phyloP scores from a whole-genome alignment of 1,140 invertebrate species.

The Matsumurasca onukii region DNA sequence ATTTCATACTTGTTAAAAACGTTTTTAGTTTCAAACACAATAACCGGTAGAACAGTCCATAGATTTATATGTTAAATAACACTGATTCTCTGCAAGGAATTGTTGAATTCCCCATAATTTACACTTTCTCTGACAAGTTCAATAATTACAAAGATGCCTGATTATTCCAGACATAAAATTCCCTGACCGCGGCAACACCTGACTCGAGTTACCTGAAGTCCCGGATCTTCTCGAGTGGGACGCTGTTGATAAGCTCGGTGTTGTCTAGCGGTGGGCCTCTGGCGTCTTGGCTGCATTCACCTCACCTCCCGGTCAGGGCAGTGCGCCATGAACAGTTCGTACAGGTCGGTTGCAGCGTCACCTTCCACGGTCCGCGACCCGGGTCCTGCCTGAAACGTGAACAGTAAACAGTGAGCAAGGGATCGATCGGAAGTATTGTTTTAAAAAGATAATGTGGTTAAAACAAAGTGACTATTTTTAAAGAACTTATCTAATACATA shows the following conservation, averaged over 20 bases:
- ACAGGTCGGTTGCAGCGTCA: constrained; percentile 72
- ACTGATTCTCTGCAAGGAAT: no score
- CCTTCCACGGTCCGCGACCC: constrained; percentile 73
- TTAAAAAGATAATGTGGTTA: neutral
- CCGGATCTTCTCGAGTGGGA: constrained; percentile 76
- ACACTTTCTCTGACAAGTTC: no score
- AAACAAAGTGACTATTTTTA: constrained; percentile 14
- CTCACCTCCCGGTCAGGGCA: constrained; percentile 71
- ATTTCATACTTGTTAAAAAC: no score
- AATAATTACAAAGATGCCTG: no score
- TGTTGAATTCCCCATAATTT: no score
- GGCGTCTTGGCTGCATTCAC: constrained; percentile 75
- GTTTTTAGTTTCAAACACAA: no score
- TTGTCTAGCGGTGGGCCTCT: constrained; percentile 61
- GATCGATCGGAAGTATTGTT: neutral
- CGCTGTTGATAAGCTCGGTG: constrained; percentile 64
- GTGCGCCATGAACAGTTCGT: constrained; percentile 74
- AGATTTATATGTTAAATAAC: no score
- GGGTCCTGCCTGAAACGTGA: constrained; percentile 51
- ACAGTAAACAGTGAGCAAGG: constrained; percentile 1
- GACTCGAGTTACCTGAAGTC: constrained; percentile 56
- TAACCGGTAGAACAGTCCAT: no score
- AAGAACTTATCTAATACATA: no score
- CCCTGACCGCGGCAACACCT: no score
- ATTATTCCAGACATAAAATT: no score